These are phyloP conservation scores for Ciconia nigra DNA, from an alignment of 2,797 vertebrate species.

Conservation along the genomic window DNA sequence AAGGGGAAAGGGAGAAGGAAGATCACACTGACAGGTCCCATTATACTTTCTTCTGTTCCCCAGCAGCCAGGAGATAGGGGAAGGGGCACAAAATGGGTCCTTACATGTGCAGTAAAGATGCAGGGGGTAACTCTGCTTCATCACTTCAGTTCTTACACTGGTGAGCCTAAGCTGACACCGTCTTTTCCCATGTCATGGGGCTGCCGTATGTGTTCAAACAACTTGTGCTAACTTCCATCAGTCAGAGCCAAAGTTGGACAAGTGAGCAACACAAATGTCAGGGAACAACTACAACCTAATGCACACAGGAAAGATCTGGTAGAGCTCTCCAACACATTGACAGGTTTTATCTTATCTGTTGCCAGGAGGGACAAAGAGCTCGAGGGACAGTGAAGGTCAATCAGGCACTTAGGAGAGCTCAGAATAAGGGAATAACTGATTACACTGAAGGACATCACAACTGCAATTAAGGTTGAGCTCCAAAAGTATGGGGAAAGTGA, in stretches of 20 bases:
- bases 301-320: slow-evolving; percentile 19
- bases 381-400: slow-evolving; percentile 27
- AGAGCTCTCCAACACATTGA: slow-evolving; percentile 40
- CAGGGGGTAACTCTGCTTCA: not conserved
- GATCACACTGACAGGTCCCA: not conserved
- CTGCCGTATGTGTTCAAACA: not conserved
- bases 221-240: not conserved
- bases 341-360: slow-evolving; percentile 55
- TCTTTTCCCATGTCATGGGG: not conserved
- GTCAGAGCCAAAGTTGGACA: not conserved
- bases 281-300: not conserved
- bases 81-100: not conserved
- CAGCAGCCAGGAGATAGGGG: not conserved
- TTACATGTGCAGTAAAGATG: not conserved
- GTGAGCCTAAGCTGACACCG: not conserved
- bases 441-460: not conserved
- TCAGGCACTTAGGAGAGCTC: not conserved
- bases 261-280: not conserved
- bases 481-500: not conserved
- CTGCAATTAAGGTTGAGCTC: not conserved
- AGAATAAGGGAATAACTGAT: slow-evolving; percentile 34
- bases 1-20: not conserved
- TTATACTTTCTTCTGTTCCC: not conserved
- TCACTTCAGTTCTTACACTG: not conserved
- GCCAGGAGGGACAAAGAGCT: slow-evolving; percentile 35